Base-by-base conservation (phyloP, 2,888 invertebrate genomes). In the Lydus trimaculatus region DNA sequence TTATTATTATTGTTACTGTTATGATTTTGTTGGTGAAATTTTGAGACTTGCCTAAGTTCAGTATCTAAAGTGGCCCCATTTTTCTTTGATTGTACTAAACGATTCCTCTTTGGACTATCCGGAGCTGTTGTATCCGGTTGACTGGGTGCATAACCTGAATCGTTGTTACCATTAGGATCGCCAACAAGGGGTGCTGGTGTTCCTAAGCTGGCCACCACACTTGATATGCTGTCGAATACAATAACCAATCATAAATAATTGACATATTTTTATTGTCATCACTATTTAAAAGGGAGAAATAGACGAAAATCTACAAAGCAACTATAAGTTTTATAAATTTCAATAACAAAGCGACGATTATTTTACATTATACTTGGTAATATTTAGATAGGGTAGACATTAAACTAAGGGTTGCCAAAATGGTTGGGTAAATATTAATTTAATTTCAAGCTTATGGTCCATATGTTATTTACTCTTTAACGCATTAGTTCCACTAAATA, bases 131-230 rank as follows among this genome's bases (percentile, higher is more conserved):
- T 88, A 61, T 90, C 89, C 73, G 83, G 80, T 73, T 85, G 85
- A 76, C 85, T 85, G 63, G 85, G 81, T 67, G 91, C 93, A 85
- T 94, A 94, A 69, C 94, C 94, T 67, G 93, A 93, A 86, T 94
- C 94, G 85, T 94, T 93, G 88, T 94, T 94, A 75, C 94, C 94
- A 83, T 94, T 94, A 48, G 92, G 91, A 81, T 93, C 93, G 61
- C 89, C 88, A 13, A 25, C 25, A 59, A 90, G 81, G 20, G 86
- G 80, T 60, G 90, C 89, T 66, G 89, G 87, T 73, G 89, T 88
- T 58, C 84, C 82, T 79, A 90, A 86, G 78, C 87, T 88, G 66
- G 88, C 89, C 79, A 89, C 88, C 79, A 89, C 88, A 76, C 88
- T 89, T 78, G 81, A 84, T 83, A 85, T 84, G 78, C 85, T 85